Conservation (phyloP, 2,113 vertebrate genomes). For the Herpetotheres cachinnans region DNA sequence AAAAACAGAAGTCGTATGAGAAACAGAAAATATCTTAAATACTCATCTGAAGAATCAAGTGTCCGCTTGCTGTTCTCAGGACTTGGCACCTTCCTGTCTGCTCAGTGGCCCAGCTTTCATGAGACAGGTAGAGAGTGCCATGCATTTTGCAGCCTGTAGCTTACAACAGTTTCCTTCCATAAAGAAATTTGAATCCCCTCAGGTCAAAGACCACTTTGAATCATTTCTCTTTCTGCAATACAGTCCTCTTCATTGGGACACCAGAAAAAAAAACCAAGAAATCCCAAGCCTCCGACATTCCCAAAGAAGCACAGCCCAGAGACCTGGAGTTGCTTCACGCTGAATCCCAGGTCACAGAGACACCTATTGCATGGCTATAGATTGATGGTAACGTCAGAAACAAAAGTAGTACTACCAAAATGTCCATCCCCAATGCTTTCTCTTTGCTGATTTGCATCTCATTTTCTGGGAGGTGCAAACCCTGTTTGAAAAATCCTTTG, state of each 20-base stretch:
- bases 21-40: not conserved
- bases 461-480: not conserved
- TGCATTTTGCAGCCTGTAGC: not conserved
- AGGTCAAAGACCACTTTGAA: not conserved
- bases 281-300: not conserved
- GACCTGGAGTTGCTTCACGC: not conserved
- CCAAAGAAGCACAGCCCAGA: rapidly evolving
- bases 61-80: not conserved
- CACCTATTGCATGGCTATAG: not conserved
- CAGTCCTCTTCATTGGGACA: not conserved
- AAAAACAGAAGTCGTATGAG: not conserved
- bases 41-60: not conserved
- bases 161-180: not conserved
- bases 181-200: not conserved
- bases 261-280: not conserved
- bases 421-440: not conserved
- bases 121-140: not conserved
- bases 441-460: not conserved
- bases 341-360: not conserved
- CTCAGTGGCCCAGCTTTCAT: not conserved
- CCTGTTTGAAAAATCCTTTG: rapidly evolving
- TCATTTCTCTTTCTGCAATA: not conserved
- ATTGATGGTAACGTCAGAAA: not conserved
- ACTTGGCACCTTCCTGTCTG: not conserved
- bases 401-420: not conserved